Evolutionary conservation across 2,797 vertebrate genomes (phyloP).

Genomic region (Apogon hyalosoma): DNA sequence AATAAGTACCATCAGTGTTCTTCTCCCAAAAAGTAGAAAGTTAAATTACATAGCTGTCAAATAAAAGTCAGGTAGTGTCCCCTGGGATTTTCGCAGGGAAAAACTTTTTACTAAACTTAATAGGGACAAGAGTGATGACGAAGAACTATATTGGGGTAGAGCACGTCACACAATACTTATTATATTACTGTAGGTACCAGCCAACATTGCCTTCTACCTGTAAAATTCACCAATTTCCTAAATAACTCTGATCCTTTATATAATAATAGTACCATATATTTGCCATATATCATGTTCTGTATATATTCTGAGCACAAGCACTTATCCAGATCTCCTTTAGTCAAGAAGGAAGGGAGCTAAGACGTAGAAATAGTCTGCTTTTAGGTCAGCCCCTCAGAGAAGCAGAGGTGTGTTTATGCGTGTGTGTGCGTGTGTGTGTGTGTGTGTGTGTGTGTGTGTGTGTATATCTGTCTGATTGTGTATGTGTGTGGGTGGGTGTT

Average conservation of each 20-base stretch:
- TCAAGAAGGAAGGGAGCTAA: slow-evolving; percentile 40
- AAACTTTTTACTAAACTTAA: background rate
- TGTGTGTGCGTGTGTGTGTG: slow-evolving; percentile 19
- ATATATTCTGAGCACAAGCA: slow-evolving; percentile 20
- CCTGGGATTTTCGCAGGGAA: slow-evolving; percentile 25
- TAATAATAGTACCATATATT: no score
- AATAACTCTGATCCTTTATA: no score
- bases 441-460: slow-evolving; percentile 24
- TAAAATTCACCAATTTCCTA: no score
- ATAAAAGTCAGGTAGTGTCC: slow-evolving; percentile 19
- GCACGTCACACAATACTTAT: background rate
- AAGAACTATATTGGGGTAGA: background rate
- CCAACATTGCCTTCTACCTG: background rate
- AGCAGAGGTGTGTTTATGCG: slow-evolving; percentile 59
- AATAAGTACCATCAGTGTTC: slow-evolving; percentile 20
- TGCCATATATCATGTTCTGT: background rate
- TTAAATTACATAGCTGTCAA: slow-evolving; percentile 31
- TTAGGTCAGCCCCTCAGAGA: slow-evolving; percentile 71
- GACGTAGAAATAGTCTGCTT: slow-evolving; percentile 67
- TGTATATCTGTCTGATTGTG: slow-evolving; percentile 9
- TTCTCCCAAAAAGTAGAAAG: slow-evolving; percentile 11
- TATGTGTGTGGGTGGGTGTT: background rate
- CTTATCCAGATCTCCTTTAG: slow-evolving; percentile 37
- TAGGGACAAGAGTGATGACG: background rate
- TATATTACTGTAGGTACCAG: slow-evolving; percentile 1